These are phyloP conservation scores for Andrena marginata DNA, from an alignment of 2,888 invertebrate genomes.

Conservation along the genomic window DNA sequence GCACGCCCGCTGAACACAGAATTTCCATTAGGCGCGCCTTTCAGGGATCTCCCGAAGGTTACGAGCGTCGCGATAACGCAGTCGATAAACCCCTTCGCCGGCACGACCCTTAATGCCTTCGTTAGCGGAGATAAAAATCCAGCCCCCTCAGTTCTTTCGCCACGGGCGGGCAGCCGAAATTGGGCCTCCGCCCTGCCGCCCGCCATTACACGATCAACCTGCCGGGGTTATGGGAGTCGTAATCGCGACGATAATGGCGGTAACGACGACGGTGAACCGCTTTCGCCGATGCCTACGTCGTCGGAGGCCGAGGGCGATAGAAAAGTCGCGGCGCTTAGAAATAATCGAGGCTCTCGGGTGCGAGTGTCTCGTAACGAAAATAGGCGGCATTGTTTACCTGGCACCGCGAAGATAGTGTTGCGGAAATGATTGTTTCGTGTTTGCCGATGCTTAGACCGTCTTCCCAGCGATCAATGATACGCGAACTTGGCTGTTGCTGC, in stretches of 20 bases:
- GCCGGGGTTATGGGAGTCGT: conserved; percentile 2
- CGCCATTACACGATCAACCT: conserved; percentile 8
- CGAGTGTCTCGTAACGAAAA: background rate
- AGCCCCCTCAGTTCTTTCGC: background rate
- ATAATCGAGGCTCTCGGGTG: background rate
- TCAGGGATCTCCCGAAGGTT: background rate
- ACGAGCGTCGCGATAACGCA: conserved; percentile 27
- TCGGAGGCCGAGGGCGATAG: background rate
- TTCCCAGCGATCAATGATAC: background rate
- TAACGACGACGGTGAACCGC: conserved; percentile 33
- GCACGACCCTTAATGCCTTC: conserved; percentile 13
- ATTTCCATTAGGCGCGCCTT: conserved; percentile 26
- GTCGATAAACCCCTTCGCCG: conserved; percentile 15
- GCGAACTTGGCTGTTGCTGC: background rate
- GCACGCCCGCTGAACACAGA: conserved; percentile 19
- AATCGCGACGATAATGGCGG: conserved; percentile 27
- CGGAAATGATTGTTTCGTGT: background rate
- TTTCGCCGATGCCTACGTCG: conserved; percentile 28
- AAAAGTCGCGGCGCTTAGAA: background rate
- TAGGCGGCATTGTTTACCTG: background rate
- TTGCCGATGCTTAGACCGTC: background rate
- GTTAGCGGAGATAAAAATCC: conserved; percentile 27
- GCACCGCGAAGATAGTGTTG: background rate
- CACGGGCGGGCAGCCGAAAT: background rate
- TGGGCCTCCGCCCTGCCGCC: background rate